These are phyloP conservation scores for Zoanthus solanderi DNA, from an alignment of 92 coral and sea anemone species.

Conservation along the genomic window DNA sequence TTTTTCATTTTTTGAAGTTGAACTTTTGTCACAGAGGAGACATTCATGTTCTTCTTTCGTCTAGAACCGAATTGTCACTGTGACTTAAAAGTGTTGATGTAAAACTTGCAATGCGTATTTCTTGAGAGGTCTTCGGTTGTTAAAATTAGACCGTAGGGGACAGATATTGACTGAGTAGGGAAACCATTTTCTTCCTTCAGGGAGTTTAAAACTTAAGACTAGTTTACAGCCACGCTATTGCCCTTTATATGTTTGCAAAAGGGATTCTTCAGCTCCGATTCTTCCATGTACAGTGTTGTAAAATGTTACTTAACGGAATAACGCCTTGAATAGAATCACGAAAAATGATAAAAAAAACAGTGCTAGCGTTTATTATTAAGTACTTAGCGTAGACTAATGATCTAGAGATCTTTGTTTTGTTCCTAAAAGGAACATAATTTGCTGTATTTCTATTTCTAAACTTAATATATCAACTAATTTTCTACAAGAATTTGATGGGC, in stretches of 20 bases:
- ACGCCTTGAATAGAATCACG: neutral
- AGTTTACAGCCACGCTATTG: neutral
- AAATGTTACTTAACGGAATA: neutral
- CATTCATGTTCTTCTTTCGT: neutral
- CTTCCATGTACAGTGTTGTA: conserved; percentile 2
- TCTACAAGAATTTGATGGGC: neutral
- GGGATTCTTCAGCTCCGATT: neutral
- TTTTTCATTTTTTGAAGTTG: conserved; percentile 3
- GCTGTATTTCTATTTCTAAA: neutral
- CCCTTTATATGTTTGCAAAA: neutral
- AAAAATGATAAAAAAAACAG: neutral
- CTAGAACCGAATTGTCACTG: neutral
- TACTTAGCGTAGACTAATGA: neutral
- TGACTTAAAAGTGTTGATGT: neutral
- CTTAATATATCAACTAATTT: neutral
- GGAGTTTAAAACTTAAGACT: neutral
- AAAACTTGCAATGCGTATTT: neutral
- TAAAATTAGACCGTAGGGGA: neutral
- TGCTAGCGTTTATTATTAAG: neutral
- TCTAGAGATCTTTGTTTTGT: neutral
- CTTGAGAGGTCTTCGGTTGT: neutral
- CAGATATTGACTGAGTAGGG: conserved; percentile 1
- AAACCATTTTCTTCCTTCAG: neutral
- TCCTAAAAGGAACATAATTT: neutral
- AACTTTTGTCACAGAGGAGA: neutral